Base-by-base conservation (phyloP, 2,797 vertebrate genomes). In the Sphenodon punctatus region DNA sequence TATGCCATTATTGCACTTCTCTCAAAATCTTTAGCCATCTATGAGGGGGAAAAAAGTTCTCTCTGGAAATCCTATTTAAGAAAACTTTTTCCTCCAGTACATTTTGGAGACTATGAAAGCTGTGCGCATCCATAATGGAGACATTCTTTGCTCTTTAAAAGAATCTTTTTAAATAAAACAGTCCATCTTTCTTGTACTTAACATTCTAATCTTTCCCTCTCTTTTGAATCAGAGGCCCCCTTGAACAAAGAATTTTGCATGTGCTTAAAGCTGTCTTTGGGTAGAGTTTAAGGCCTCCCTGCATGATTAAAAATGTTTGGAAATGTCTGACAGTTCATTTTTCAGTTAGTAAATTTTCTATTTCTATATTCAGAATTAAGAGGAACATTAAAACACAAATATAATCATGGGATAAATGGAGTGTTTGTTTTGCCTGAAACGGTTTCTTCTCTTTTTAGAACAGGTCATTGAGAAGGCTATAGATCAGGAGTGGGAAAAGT, bases 291-390 rank as follows among this genome's bases (percentile, higher is more conserved):
- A 1, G 2, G 72, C 67, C 27, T 70, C 78, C 14, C 82, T 72
- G 67, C 22, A 13, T 61, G 56, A 77, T 65, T 66, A 78, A 71
- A 90, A 91, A 75, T 19, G 36, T 74, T 82, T 69, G 66, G 86
- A 91, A 87, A 58, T 75, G 78, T 63, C 75, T 77, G 78, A 67
- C 67, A 82, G 41, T 86, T 90, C 53, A 76, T 78, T 67, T 90
- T 85, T 80, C 84, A 90, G 80, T 85, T 84, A 85, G 75, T 72
- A 75, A n/a, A 78, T 89, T 88, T 92, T 91, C 82, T 80, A 53
- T 90, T 88, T 80, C 59, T 79, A 27, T 63, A 39, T 64, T 82
- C 80, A 76, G 42, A 82, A 84, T 78, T 68, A 65, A 38, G 82
- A 67, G 27, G 15, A 68, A 13, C 49, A 80, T 84, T 87, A 86